Conservation (phyloP, 2,888 invertebrate species). For the Syrphus vitripennis region DNA sequence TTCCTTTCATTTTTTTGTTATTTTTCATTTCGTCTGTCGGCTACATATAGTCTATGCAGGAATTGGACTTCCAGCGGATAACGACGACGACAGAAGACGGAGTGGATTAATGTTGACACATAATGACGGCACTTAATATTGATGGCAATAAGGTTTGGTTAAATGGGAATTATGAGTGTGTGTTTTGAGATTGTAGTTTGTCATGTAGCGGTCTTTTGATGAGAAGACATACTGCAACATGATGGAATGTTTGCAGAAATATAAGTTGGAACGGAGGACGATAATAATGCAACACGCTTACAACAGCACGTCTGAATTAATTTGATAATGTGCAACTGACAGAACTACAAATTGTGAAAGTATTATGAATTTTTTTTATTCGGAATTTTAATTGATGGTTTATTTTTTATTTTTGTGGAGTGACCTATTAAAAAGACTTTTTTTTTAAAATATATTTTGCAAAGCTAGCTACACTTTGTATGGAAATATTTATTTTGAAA, state of each 20-base stretch:
- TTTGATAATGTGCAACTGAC: neutral
- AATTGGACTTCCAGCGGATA: neutral
- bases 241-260: conserved; percentile 54
- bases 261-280: conserved; percentile 20
- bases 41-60: neutral
- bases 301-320: conserved; percentile 19
- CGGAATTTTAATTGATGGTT: conserved; percentile 14
- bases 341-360: conserved; percentile 2
- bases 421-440: conserved; percentile 1
- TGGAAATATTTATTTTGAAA: neutral
- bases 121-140: conserved; percentile 58
- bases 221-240: conserved; percentile 35
- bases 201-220: conserved; percentile 52
- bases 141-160: conserved; percentile 46
- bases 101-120: conserved; percentile 56
- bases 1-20: conserved; percentile 13
- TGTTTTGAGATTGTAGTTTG: conserved; percentile 43
- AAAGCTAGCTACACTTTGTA: neutral
- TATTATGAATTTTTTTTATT: neutral
- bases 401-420: neutral
- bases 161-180: conserved; percentile 38
- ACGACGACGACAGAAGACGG: neutral
- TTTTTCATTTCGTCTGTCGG: neutral
- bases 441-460: neutral
- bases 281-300: neutral